Evolutionary conservation across 2,113 vertebrate species (phyloP), one percentile per base, ranked within the genome.

Genomic region (Hypocryptadius cinnamomeus): DNA sequence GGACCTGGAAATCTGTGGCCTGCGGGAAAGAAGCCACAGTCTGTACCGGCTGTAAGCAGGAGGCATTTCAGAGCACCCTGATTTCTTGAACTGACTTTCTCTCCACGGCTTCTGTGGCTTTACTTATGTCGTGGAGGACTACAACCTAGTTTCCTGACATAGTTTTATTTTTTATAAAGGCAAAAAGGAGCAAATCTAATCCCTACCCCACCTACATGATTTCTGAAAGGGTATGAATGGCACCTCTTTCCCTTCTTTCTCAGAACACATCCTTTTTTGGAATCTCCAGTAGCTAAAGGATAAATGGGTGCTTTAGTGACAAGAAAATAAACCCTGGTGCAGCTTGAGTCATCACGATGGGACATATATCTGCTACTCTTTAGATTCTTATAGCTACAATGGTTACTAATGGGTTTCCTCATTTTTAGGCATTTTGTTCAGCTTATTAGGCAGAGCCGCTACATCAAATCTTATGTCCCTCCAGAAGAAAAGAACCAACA

Each of bases 351-450:
- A 42, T 71, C 25, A 25, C 3, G 3, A 30, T 27, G 51, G 60
- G 47, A 74, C 57, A 76, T 47, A 76, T 47, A 92, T 85, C 61
- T 93, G 89, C 68, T 18, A 9, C 68, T 35, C n/a, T 56, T 87
- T 59, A n/a, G 76, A 94, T 92, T 96, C 71, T 87, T 77, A 69
- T 28, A 95, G 79, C 60, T 86, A 65, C 95, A 74, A 79, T 57
- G 66, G 24, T 85, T 93, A 92, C 70, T 79, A 91, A 66, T 31
- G 57, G 6, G 25, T 80, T n/a, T 73, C 79, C 73, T 81, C 25
- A 51, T 57, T 96, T 95, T 94, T 71, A 56, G 27, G 19, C 9
- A 9, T 15, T 70, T 81, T 79, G 20, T 39, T 87, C 68, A 40
- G 8, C n/a, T 81, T 96, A 84, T 76, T 85, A 92, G 85, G 82